phyloP scores from a whole-genome alignment of 2,113 vertebrate genomes.

The Xyliphius kryptos region DNA sequence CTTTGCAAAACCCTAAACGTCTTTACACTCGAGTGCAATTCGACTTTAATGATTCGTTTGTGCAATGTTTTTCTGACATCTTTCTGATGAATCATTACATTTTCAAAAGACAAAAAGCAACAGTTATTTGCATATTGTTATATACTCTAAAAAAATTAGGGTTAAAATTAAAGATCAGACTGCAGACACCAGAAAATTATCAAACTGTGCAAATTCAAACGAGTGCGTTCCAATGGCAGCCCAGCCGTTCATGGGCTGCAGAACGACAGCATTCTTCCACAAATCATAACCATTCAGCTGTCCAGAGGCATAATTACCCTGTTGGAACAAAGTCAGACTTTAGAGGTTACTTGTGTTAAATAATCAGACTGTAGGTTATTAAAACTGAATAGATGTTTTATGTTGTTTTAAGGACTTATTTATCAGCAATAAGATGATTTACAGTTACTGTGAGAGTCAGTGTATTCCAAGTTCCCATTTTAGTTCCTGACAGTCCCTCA shows the following conservation, averaged over 20 bases:
- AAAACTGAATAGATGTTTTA: no score
- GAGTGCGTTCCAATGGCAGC: conserved; percentile 81
- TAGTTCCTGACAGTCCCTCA: conserved; percentile 74
- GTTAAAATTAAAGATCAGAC: conserved; percentile 24
- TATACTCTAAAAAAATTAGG: no score
- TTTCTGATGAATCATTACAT: no score
- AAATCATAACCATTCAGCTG: conserved; percentile 71
- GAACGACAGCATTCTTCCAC: conserved; percentile 70
- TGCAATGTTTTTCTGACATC: no score
- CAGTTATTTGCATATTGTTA: no score
- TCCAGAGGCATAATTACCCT: conserved; percentile 73
- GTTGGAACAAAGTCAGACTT: conserved; percentile 33
- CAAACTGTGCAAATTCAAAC: conserved; percentile 87
- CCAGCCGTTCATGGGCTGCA: conserved; percentile 74
- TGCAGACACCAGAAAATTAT: conserved; percentile 80
- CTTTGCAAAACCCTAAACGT: no score
- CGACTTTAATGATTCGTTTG: no score
- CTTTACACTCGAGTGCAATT: no score
- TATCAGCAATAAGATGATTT: conserved; percentile 26
- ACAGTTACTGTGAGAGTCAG: conserved; percentile 78
- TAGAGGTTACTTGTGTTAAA: no score
- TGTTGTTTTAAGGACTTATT: background rate
- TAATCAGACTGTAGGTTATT: background rate
- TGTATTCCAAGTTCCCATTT: conserved; percentile 72
- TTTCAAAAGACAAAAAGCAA: no score